Percentiles rank a stretch among this genome's conserved stretches.
Conservation (phyloP, 2,888 invertebrate species). For the Aromia moschata region DNA sequence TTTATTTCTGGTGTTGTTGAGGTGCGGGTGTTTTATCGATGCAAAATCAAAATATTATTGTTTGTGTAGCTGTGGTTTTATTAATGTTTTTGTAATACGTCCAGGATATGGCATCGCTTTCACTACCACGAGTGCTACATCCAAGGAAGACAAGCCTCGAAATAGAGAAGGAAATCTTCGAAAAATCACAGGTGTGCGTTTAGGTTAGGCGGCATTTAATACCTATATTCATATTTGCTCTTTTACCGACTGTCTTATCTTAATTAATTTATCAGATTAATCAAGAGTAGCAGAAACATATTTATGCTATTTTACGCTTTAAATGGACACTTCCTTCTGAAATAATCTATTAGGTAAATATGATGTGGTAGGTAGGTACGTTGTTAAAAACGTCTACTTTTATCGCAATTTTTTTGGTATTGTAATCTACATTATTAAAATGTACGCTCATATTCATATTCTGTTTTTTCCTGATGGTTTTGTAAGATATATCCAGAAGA, state of each 20-base stretch:
- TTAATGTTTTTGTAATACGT: constrained; percentile 18
- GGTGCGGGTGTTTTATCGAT: constrained; percentile 35
- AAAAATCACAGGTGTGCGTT: constrained; percentile 78
- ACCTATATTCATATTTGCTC: no score
- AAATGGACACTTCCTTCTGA: no score
- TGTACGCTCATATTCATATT: no score
- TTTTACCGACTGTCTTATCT: no score
- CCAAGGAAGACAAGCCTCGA: constrained; percentile 80
- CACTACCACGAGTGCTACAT: constrained; percentile 76
- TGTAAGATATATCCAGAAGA: no score
- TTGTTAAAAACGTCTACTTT: no score
- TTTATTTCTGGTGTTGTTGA: constrained; percentile 5
- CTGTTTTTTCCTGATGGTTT: no score
- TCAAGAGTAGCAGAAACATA: not conserved
- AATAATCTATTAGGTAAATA: no score
- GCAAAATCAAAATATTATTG: constrained; percentile 22
- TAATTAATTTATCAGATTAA: not conserved
- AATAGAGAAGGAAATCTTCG: constrained; percentile 83
- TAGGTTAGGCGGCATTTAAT: constrained; percentile 22
- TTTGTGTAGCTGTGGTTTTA: constrained; percentile 10
- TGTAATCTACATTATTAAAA: no score
- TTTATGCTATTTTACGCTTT: no score
- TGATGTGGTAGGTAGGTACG: no score
- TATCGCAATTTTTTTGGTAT: no score
- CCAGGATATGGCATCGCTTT: constrained; percentile 74